Conservation (phyloP, 2,113 vertebrate genomes). For the Progne subis region DNA sequence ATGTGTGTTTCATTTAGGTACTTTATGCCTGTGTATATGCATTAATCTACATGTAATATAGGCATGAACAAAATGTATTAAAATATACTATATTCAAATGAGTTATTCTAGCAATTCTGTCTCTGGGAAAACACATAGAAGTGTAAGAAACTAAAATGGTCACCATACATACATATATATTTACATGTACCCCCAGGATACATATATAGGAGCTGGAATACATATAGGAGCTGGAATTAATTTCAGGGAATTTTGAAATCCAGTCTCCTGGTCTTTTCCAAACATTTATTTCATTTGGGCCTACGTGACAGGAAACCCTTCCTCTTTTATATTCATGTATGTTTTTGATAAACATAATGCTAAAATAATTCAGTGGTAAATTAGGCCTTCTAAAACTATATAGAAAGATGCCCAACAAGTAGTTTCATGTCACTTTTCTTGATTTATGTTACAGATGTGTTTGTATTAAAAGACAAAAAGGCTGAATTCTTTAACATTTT, state of each 20-base stretch:
- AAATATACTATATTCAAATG: not conserved
- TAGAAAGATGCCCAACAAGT: slow-evolving; percentile 35
- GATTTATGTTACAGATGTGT: slow-evolving; percentile 33
- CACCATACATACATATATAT: not conserved
- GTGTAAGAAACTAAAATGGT: not conserved
- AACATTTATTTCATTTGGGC: not conserved
- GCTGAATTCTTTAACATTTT: slow-evolving; percentile 62
- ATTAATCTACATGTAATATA: slow-evolving; percentile 1
- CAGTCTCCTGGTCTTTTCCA: not conserved
- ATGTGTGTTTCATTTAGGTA: not conserved
- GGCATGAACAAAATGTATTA: not conserved
- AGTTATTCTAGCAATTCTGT: not conserved
- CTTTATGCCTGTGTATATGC: not conserved
- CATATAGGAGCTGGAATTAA: not conserved
- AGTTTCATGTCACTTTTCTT: slow-evolving; percentile 2
- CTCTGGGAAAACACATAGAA: not conserved
- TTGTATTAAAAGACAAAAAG: slow-evolving; percentile 55
- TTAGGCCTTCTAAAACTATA: not conserved
- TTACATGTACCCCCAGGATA: not conserved
- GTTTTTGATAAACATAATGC: not conserved
- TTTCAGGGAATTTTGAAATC: not conserved
- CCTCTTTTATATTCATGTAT: not conserved
- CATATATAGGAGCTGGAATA: not conserved
- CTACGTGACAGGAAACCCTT: not conserved
- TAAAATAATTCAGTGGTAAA: not conserved